Evolutionary conservation across 2,797 vertebrate species (phyloP).

Genomic region (Macropus fuliginosus): DNA sequence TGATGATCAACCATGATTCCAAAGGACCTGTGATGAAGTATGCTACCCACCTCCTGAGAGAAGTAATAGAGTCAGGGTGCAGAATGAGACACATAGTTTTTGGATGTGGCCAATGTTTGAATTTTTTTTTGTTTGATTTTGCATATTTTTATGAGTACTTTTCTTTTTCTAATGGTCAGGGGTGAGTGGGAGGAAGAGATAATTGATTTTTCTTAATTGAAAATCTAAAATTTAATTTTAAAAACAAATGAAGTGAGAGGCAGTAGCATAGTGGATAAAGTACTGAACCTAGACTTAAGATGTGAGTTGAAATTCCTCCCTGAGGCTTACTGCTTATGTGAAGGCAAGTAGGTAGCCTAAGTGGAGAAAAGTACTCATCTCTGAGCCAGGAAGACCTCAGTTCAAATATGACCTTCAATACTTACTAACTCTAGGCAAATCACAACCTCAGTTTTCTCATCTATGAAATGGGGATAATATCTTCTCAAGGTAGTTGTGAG

Average conservation of each 20-base stretch:
- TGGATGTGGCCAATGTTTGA: background rate
- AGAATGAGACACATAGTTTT: background rate
- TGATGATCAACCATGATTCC: background rate
- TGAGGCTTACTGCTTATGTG: background rate
- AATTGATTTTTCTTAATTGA: background rate
- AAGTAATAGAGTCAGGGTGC: background rate
- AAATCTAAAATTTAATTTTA: background rate
- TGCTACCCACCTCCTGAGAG: background rate
- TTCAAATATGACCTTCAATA: background rate
- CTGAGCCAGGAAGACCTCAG: background rate
- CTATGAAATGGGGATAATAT: background rate
- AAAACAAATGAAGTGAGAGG: background rate
- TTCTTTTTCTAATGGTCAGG: background rate
- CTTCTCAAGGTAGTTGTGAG: background rate
- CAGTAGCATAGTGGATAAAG: background rate
- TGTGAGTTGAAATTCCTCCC: background rate
- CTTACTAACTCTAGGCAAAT: background rate
- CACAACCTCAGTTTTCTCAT: background rate
- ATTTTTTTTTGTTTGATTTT: background rate
- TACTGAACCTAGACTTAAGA: background rate
- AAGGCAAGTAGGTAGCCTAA: background rate
- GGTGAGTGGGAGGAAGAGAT: background rate
- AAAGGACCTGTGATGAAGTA: background rate
- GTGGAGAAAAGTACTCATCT: background rate
- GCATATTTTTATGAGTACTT: background rate